These are phyloP conservation scores for Hedya salicella DNA, from an alignment of 2,888 invertebrate genomes.

Conservation along the genomic window DNA sequence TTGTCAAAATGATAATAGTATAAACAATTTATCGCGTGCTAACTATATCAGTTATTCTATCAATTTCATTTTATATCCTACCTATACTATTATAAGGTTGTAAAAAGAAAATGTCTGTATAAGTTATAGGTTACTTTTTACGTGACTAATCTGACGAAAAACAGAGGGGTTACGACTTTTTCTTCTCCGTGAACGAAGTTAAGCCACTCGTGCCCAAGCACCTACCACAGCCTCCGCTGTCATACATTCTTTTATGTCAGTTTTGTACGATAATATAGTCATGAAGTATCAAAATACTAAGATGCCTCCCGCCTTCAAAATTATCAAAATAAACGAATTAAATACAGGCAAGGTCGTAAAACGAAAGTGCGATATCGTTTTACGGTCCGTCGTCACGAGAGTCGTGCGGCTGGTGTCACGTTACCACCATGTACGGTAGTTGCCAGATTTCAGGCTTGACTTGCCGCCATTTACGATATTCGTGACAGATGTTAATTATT, in stretches of 20 bases:
- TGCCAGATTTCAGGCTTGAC: constrained; percentile 48
- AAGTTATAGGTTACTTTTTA: no score
- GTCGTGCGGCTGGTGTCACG: constrained; percentile 54
- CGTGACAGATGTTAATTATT: constrained; percentile 44
- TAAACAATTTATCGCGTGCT: no score
- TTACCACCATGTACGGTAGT: constrained; percentile 51
- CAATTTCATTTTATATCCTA: no score
- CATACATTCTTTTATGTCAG: neutral
- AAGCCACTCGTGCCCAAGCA: no score
- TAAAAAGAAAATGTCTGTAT: no score
- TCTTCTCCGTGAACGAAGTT: no score
- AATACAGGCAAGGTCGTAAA: constrained; percentile 38
- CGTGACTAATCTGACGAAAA: no score
- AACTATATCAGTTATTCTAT: no score
- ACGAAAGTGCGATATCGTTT: constrained; percentile 47
- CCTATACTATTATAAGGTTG: no score
- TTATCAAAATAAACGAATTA: constrained; percentile 32
- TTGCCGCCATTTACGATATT: constrained; percentile 40
- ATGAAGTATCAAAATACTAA: neutral
- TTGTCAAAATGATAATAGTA: no score
- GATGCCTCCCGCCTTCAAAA: constrained; percentile 10
- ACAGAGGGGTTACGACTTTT: no score
- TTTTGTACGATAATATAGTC: neutral
- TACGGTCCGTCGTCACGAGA: constrained; percentile 43
- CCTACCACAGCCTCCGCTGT: neutral